Evolutionary conservation across 2,888 invertebrate genomes (phyloP).

Genomic region (Elysia crispata): DNA sequence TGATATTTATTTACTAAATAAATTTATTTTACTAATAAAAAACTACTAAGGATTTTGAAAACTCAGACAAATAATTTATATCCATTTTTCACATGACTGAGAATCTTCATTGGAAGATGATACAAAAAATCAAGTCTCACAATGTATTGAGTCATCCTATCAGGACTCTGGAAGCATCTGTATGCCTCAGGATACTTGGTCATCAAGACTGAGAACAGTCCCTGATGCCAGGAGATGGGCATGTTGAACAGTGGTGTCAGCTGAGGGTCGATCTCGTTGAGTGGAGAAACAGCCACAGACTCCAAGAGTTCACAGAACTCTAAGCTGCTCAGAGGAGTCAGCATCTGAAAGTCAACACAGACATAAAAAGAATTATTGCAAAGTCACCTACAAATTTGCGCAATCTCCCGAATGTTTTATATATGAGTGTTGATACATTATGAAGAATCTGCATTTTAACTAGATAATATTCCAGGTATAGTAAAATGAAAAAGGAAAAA

Average conservation of each 20-base stretch:
- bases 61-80: too few species aligned
- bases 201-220: slow-evolving; percentile 81
- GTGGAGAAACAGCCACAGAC: slow-evolving; percentile 80
- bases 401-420: too few species aligned
- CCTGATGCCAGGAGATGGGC: slow-evolving; percentile 83
- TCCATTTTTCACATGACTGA: too few species aligned
- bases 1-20: too few species aligned
- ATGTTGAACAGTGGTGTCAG: slow-evolving; percentile 82
- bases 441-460: too few species aligned
- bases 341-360: slow-evolving; percentile 42
- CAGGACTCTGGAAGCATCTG: slow-evolving; percentile 81
- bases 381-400: too few species aligned
- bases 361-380: too few species aligned
- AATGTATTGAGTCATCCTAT: slow-evolving; percentile 82
- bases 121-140: slow-evolving; percentile 72
- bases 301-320: slow-evolving; percentile 84
- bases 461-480: too few species aligned
- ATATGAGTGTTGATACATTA: too few species aligned
- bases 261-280: slow-evolving; percentile 82
- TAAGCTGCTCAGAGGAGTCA: slow-evolving; percentile 79
- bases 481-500: too few species aligned
- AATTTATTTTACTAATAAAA: too few species aligned
- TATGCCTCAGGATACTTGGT: slow-evolving; percentile 82
- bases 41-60: too few species aligned
- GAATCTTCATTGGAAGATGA: not conserved